phyloP scores from a whole-genome alignment of 2,797 vertebrate genomes.

The Aulostomus chinensis region DNA sequence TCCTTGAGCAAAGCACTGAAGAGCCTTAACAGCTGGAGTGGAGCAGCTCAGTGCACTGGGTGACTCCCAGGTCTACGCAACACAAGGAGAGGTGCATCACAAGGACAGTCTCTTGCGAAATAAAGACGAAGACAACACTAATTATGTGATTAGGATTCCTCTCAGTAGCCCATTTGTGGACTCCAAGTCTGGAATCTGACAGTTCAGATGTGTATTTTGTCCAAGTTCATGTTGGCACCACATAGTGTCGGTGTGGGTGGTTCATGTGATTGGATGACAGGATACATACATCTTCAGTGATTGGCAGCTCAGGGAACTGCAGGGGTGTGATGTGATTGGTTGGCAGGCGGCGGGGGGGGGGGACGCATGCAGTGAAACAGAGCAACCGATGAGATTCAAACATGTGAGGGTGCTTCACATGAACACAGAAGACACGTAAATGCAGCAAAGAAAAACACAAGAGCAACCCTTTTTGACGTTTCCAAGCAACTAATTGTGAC shows the following conservation, averaged over 20 bases:
- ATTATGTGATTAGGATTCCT: slow-evolving; percentile 14
- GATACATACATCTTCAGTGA: slow-evolving; percentile 56
- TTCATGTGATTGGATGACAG: slow-evolving; percentile 31
- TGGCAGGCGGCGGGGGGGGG: slow-evolving; percentile 3
- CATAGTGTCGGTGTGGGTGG: slow-evolving; percentile 6
- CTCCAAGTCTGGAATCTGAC: not conserved
- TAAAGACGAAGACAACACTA: slow-evolving; percentile 6
- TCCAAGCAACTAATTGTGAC: too few species aligned
- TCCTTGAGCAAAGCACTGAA: slow-evolving; percentile 19
- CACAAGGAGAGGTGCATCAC: not conserved
- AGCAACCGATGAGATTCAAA: slow-evolving; percentile 55
- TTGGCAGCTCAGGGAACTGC: slow-evolving; percentile 51
- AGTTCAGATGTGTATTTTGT: slow-evolving; percentile 32
- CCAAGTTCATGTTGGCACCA: slow-evolving; percentile 12
- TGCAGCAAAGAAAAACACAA: slow-evolving; percentile 63
- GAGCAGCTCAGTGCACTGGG: too few species aligned
- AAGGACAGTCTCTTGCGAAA: not conserved
- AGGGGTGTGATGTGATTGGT: slow-evolving; percentile 38
- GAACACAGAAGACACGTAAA: slow-evolving; percentile 41
- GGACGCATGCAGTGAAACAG: slow-evolving; percentile 66
- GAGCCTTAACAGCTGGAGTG: slow-evolving; percentile 18
- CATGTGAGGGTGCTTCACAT: slow-evolving; percentile 45
- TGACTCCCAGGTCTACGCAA: too few species aligned
- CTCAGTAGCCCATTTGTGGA: not conserved
- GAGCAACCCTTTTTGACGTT: slow-evolving; percentile 35